A percentile compares a stretch with the other conserved stretches of the same genome.
phyloP scores from a whole-genome alignment of 2,888 invertebrate genomes.

The Lepidochrysops patricia region DNA sequence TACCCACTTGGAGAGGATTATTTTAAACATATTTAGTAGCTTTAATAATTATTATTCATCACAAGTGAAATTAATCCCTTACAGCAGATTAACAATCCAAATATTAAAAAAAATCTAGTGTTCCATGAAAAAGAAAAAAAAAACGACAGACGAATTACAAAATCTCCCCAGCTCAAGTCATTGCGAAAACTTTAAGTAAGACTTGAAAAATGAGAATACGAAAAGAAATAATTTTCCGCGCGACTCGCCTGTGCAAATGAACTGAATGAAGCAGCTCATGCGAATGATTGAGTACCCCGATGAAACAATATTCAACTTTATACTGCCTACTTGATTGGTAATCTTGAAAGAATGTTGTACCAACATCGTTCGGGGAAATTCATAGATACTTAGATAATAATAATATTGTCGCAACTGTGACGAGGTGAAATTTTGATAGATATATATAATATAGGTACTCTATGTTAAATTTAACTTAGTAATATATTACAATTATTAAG shows the following conservation, averaged over 20 bases:
- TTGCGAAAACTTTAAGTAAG: slow-evolving; percentile 65
- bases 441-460: no score
- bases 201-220: slow-evolving; percentile 71
- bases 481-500: no score
- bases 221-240: slow-evolving; percentile 76
- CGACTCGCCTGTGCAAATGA: slow-evolving; percentile 73
- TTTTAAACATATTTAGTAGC: slow-evolving; percentile 15
- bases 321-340: slow-evolving; percentile 26
- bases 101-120: slow-evolving; percentile 19
- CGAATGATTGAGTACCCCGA: slow-evolving; percentile 67
- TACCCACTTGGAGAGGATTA: no score
- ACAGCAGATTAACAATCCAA: slow-evolving; percentile 19
- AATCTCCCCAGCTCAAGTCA: slow-evolving; percentile 46
- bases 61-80: no score
- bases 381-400: background rate
- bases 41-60: no score
- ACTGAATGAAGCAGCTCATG: slow-evolving; percentile 68
- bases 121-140: slow-evolving; percentile 36
- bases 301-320: slow-evolving; percentile 61
- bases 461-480: no score
- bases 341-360: slow-evolving; percentile 20
- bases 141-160: slow-evolving; percentile 50
- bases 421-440: no score
- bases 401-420: no score
- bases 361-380: background rate